Conservation (phyloP, 1,140 invertebrate genomes). For the Micrasema minimum region DNA sequence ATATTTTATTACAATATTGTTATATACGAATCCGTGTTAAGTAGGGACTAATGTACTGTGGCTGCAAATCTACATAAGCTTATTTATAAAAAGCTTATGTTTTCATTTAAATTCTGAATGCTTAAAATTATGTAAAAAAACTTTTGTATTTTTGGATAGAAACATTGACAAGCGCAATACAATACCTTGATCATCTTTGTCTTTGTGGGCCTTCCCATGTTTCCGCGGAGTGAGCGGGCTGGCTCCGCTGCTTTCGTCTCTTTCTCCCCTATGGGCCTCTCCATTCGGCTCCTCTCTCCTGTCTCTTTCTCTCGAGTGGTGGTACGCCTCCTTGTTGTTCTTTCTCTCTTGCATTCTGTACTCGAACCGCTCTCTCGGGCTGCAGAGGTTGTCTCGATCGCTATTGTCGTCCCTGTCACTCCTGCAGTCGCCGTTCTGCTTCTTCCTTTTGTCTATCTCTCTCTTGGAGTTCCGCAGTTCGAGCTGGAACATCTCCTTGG, state of each 20-base stretch:
- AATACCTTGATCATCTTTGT: conserved; percentile 53
- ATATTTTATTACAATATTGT: too few species aligned
- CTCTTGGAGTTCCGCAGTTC: conserved; percentile 35
- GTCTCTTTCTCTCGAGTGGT: conserved; percentile 20
- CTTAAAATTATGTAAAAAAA: too few species aligned
- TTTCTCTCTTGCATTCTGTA: conserved; percentile 35
- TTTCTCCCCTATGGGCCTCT: conserved; percentile 24
- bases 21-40: too few species aligned
- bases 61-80: not conserved
- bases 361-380: conserved; percentile 34
- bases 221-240: conserved; percentile 32
- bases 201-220: conserved; percentile 44
- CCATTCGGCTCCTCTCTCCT: conserved; percentile 33
- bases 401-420: conserved; percentile 44
- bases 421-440: conserved; percentile 43
- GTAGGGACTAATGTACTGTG: not conserved
- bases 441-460: conserved; percentile 36
- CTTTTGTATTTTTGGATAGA: not conserved
- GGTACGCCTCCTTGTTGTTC: conserved; percentile 26
- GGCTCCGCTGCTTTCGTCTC: conserved; percentile 35
- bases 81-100: not conserved
- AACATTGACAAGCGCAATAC: not conserved
- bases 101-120: not conserved
- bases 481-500: conserved; percentile 31
- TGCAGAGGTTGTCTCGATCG: conserved; percentile 33